Evolutionary conservation across 1,140 invertebrate species (phyloP).

Genomic region (Lethrus apterus): DNA sequence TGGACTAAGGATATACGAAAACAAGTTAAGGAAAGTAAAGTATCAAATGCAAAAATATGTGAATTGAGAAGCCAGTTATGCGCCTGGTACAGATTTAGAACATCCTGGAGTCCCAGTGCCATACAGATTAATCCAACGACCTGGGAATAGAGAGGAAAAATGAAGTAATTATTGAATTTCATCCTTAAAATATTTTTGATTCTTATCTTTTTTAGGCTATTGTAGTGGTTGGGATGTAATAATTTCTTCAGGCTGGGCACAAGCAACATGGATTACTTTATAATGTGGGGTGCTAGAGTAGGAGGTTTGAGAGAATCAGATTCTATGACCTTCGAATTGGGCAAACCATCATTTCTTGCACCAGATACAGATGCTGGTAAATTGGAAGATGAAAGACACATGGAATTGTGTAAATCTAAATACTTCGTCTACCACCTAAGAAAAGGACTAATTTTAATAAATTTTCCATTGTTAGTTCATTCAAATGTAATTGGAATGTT

Average conservation of each 20-base stretch:
- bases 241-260: slow-evolving; percentile 70
- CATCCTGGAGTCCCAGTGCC: slow-evolving; percentile 57
- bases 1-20: slow-evolving; percentile 59
- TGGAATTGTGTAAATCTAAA: slow-evolving; percentile 31
- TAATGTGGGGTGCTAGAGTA: slow-evolving; percentile 70
- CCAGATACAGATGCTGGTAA: slow-evolving; percentile 62
- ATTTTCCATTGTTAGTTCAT: too few relatives aligned
- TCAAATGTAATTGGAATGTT: too few relatives aligned
- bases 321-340: slow-evolving; percentile 60
- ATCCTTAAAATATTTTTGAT: neutral
- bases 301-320: slow-evolving; percentile 71
- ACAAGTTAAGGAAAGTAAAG: slow-evolving; percentile 50
- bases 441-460: too few relatives aligned
- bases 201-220: slow-evolving; percentile 50
- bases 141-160: slow-evolving; percentile 50
- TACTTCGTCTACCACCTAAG: slow-evolving; percentile 67
- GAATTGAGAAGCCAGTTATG: slow-evolving; percentile 56
- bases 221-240: slow-evolving; percentile 82
- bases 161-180: slow-evolving; percentile 39
- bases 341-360: slow-evolving; percentile 48
- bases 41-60: slow-evolving; percentile 59
- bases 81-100: slow-evolving; percentile 60
- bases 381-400: slow-evolving; percentile 32
- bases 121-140: slow-evolving; percentile 69
- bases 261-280: slow-evolving; percentile 78